A percentile compares a stretch with the other conserved stretches of the same genome.
Conservation (phyloP, 2,113 vertebrate species). For the Elephas maximus region DNA sequence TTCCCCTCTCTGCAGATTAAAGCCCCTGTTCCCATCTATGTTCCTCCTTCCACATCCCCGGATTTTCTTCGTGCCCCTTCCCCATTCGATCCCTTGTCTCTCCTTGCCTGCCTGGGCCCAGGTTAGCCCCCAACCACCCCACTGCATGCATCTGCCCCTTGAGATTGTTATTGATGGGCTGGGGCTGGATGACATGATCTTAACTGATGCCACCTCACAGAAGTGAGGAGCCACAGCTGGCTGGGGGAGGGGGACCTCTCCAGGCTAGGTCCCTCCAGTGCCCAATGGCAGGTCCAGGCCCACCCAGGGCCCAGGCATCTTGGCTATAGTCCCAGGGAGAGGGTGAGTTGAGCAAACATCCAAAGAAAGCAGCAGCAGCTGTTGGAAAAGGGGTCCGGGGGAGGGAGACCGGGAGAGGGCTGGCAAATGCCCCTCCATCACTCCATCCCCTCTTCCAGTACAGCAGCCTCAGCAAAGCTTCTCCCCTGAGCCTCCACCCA, state of each 20-base stretch:
- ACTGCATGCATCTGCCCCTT: not conserved
- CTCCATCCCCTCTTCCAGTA: not conserved
- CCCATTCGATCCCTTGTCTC: not conserved
- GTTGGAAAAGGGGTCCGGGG: conserved; percentile 40
- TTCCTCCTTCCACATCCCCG: not conserved
- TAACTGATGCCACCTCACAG: not conserved
- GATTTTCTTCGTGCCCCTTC: not conserved
- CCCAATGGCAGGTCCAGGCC: not conserved
- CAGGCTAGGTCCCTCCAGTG: not conserved
- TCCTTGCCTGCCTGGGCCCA: not conserved
- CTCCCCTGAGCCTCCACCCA: not conserved
- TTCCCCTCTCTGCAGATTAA: not conserved
- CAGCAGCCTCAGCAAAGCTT: not conserved
- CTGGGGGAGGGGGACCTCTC: not conserved
- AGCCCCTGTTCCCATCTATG: not conserved
- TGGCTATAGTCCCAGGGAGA: conserved; percentile 11
- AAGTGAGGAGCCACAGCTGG: rapidly evolving
- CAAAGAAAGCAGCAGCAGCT: conserved; percentile 80
- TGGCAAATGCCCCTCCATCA: not conserved
- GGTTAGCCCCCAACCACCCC: no score
- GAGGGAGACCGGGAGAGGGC: not conserved
- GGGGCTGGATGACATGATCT: not conserved
- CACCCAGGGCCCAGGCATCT: not conserved
- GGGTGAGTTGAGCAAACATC: conserved; percentile 45
- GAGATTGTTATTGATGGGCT: not conserved